Evolutionary conservation across 1,140 invertebrate species (phyloP).

Genomic region (Littorina saxatilis): DNA sequence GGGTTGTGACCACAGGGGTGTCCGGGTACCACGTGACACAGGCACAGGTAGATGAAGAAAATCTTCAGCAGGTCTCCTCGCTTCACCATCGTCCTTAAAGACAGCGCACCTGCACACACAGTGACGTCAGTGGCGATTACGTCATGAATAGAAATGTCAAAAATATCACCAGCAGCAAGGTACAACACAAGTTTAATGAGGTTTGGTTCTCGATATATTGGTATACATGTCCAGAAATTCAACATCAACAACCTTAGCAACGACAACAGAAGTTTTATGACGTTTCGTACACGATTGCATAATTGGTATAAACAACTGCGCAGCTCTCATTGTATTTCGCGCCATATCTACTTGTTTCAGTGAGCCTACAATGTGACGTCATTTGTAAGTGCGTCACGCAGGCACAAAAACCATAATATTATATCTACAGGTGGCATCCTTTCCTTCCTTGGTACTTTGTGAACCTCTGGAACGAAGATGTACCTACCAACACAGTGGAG

Average conservation of each 20-base stretch:
- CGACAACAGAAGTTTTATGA: not conserved
- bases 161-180: not conserved
- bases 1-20: conserved; percentile 60
- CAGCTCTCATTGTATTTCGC: no score
- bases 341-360: no score
- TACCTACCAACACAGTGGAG: no score
- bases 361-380: no score
- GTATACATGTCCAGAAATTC: not conserved
- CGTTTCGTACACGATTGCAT: not conserved
- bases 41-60: conserved; percentile 58
- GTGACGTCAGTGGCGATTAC: not conserved
- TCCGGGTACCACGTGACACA: conserved; percentile 49
- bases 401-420: no score
- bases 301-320: no score
- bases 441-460: no score
- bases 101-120: conserved; percentile 50
- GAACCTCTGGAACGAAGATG: no score
- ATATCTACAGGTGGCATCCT: no score
- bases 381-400: no score
- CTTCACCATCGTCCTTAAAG: conserved; percentile 59
- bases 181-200: not conserved
- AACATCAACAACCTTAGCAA: not conserved
- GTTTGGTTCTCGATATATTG: not conserved
- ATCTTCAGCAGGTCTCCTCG: conserved; percentile 56
- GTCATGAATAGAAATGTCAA: not conserved